phyloP scores from a whole-genome alignment of 1,140 invertebrate genomes.

The Drosophila dunni region DNA sequence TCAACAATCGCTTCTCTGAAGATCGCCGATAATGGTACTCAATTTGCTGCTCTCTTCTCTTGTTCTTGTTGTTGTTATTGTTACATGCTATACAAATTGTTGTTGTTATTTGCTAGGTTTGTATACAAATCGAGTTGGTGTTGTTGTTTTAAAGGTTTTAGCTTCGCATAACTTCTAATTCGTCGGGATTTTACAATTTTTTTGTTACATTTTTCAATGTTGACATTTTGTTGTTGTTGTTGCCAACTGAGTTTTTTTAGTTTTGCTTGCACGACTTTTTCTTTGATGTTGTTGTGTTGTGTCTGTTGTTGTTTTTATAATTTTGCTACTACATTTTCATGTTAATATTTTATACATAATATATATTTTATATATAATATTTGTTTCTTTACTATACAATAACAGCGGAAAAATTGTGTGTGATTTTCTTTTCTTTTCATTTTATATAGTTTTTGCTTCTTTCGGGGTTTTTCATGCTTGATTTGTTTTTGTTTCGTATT shows the following conservation, averaged over 20 bases:
- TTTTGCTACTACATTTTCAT: conserved; percentile 82
- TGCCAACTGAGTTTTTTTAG: conserved; percentile 46
- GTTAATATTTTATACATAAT: conserved; percentile 84
- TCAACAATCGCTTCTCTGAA: neutral
- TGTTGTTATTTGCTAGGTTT: conserved; percentile 62
- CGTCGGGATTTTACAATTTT: conserved; percentile 83
- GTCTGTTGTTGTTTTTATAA: conserved; percentile 69
- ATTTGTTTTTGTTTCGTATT: conserved; percentile 41
- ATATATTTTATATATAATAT: conserved; percentile 81
- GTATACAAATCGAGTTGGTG: conserved; percentile 54
- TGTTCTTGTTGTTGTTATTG: conserved; percentile 11
- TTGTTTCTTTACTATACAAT: conserved; percentile 83
- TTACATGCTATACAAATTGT: conserved; percentile 56
- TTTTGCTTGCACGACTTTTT: conserved; percentile 79
- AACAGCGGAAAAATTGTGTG: conserved; percentile 82
- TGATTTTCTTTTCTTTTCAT: conserved; percentile 35
- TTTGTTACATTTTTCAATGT: conserved; percentile 69
- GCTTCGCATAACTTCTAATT: conserved; percentile 77
- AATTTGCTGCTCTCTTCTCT: neutral
- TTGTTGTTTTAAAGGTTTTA: conserved; percentile 37
- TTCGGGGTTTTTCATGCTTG: conserved; percentile 21
- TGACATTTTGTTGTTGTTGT: conserved; percentile 51
- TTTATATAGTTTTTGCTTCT: conserved; percentile 37
- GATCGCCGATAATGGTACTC: neutral
- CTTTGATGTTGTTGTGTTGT: conserved; percentile 53